Conservation (phyloP, 2,113 vertebrate genomes). For the Cyprinodon variegatus region DNA sequence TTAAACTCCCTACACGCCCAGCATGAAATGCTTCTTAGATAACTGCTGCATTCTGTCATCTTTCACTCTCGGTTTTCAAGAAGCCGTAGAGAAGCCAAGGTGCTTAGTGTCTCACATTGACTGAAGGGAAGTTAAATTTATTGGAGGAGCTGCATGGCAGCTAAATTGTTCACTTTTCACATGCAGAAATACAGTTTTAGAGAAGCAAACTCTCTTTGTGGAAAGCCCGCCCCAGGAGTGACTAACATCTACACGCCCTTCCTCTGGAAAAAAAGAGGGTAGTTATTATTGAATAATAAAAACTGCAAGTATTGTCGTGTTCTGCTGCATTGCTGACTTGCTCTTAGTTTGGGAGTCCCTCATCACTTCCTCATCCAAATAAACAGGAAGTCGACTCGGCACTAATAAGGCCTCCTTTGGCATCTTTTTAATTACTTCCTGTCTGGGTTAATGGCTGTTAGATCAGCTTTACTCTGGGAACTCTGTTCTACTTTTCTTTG, state of each 20-base stretch:
- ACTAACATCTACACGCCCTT: slow-evolving; percentile 22
- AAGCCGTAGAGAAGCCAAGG: not conserved
- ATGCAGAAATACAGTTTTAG: not conserved
- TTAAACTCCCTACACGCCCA: too few species aligned
- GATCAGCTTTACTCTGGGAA: not conserved
- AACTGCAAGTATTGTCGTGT: slow-evolving; percentile 52
- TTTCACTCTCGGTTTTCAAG: not conserved
- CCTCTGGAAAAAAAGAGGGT: not conserved
- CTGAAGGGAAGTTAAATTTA: not conserved
- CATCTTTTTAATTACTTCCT: not conserved
- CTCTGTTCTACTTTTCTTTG: too few species aligned
- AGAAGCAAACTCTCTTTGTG: not conserved
- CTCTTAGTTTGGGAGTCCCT: slow-evolving; percentile 1
- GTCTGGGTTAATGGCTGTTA: not conserved
- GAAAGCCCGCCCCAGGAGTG: not conserved
- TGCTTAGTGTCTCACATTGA: not conserved
- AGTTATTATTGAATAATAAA: slow-evolving; percentile 13
- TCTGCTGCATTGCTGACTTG: slow-evolving; percentile 9
- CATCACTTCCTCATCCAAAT: not conserved
- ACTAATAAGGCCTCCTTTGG: not conserved
- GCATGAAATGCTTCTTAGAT: not conserved
- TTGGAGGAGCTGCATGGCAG: not conserved
- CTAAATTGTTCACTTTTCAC: not conserved
- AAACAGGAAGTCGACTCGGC: not conserved
- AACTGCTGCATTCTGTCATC: not conserved